A percentile compares a stretch with the other conserved stretches of the same genome.
These are phyloP conservation scores for Muricea muricata DNA, from an alignment of 92 coral and sea anemone genomes.

Conservation along the genomic window DNA sequence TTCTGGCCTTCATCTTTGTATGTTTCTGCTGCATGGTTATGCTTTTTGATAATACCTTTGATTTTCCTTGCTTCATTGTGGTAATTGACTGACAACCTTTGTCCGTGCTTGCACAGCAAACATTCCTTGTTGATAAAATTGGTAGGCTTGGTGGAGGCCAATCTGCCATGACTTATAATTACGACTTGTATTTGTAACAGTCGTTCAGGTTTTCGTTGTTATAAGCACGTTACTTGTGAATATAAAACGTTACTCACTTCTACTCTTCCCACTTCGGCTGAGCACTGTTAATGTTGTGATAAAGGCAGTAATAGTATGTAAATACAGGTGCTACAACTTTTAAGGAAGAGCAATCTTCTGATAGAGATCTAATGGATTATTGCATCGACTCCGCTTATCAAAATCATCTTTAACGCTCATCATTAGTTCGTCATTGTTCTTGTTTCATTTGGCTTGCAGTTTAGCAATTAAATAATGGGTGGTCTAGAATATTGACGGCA, in stretches of 20 bases:
- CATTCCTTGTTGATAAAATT: neutral
- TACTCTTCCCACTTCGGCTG: neutral
- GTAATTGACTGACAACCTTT: neutral
- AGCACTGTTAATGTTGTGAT: neutral
- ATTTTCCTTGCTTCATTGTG: neutral
- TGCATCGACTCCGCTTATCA: conserved; percentile 54
- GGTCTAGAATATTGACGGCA: conserved; percentile 15
- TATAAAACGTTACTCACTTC: neutral
- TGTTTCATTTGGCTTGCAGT: conserved; percentile 38
- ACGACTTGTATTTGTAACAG: neutral
- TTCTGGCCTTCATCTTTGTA: neutral
- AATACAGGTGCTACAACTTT: neutral
- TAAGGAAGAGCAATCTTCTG: conserved; percentile 23
- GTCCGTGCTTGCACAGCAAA: neutral
- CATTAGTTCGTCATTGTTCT: conserved; percentile 10
- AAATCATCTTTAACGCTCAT: conserved; percentile 14
- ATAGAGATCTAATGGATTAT: conserved; percentile 42
- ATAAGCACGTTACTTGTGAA: neutral
- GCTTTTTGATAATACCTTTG: neutral
- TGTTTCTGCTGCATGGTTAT: neutral
- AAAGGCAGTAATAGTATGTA: neutral
- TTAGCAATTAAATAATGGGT: conserved; percentile 31
- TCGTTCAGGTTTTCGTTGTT: neutral
- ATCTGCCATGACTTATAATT: conserved; percentile 16
- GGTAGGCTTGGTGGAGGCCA: conserved; percentile 1